Conservation (phyloP, 2,113 vertebrate species). For the Pandion haliaetus region DNA sequence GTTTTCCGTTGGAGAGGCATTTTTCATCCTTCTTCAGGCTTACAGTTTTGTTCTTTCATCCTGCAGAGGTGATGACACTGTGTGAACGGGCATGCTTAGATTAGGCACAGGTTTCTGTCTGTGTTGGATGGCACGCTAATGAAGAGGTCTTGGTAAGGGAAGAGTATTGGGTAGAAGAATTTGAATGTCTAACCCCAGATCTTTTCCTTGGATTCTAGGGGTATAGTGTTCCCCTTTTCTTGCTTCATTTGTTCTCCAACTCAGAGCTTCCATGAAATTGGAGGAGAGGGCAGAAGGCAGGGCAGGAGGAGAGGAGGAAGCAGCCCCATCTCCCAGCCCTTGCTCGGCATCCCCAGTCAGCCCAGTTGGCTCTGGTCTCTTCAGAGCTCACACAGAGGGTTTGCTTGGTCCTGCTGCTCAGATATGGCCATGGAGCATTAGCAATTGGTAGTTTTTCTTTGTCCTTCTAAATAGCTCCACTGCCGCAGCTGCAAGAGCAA, state of each 20-base stretch:
- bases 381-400: not conserved
- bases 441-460: not conserved
- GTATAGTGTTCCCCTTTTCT: not conserved
- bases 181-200: not conserved
- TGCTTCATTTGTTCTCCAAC: not conserved
- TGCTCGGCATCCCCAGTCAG: not conserved
- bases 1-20: not conserved
- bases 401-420: not conserved
- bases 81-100: not conserved
- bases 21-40: not conserved
- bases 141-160: not conserved
- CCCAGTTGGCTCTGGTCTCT: not conserved
- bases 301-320: not conserved
- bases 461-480: not conserved
- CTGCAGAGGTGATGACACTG: not conserved
- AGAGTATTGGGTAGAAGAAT: not conserved
- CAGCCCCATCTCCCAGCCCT: not conserved
- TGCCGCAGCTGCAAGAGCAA: not conserved
- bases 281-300: not conserved
- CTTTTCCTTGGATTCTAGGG: not conserved
- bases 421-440: not conserved
- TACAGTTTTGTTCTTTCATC: not conserved
- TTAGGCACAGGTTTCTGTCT: not conserved
- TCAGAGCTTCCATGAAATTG: not conserved
- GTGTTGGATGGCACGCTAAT: not conserved